phyloP scores from a whole-genome alignment of 2,113 vertebrate species.

The Bambusicola thoracicus region DNA sequence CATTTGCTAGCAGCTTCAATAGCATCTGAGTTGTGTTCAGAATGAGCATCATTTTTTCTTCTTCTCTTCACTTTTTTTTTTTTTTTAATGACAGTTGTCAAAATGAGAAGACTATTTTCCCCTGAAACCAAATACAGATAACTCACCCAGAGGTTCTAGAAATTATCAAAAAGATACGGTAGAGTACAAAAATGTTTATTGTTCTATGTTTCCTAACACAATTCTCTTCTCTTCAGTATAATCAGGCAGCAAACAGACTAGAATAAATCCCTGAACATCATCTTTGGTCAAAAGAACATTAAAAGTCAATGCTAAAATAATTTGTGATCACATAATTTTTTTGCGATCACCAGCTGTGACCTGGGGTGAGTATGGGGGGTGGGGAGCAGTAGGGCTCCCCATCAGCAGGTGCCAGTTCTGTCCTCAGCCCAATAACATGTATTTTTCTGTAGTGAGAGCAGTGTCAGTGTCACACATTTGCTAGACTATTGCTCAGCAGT shows the following conservation, averaged over 20 bases:
- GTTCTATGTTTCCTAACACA: background rate
- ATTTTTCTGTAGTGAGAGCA: background rate
- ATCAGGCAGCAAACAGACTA: background rate
- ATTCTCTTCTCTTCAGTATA: background rate
- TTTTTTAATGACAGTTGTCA: background rate
- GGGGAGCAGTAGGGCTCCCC: background rate
- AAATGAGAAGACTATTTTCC: background rate
- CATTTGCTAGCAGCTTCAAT: background rate
- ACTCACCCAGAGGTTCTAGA: background rate
- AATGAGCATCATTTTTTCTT: background rate
- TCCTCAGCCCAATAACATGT: fast-evolving
- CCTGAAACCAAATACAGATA: background rate
- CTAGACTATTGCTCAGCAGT: background rate
- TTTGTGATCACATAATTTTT: background rate
- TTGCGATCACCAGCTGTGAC: background rate
- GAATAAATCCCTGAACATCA: conserved; percentile 10
- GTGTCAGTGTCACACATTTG: background rate
- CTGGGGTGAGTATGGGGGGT: fast-evolving
- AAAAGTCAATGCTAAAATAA: background rate
- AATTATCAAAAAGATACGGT: background rate
- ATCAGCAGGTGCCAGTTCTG: background rate
- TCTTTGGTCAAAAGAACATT: background rate
- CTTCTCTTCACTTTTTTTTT: background rate
- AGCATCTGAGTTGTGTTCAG: background rate
- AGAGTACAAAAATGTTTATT: background rate